Evolutionary conservation across 2,797 vertebrate genomes (phyloP), one percentile per base, ranked within the genome.

Genomic region (Poecilia picta): DNA sequence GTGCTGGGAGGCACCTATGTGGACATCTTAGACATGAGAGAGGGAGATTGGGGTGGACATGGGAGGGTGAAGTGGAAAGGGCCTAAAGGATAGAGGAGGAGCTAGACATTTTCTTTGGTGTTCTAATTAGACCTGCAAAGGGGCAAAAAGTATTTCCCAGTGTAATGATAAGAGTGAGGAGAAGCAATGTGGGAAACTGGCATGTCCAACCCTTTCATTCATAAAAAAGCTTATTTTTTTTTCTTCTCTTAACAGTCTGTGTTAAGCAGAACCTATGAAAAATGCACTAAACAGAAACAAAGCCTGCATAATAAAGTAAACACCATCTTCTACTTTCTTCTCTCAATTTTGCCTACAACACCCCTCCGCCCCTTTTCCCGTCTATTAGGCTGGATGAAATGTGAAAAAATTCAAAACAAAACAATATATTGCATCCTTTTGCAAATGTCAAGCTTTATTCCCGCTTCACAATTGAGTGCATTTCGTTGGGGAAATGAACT

Each of bases 1-100:
- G 93, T 82, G 83, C 82, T 89, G 91, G 90, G 90, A 93, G 91
- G 91, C 81, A 82, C 92, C 88, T 89, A 87, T 82, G 89, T 87
- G 90, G 90, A 90, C 72, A 46, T 89, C 89, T 88, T 55, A 91
- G 91, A 93, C 86, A 88, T 79, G 89, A 88, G 88, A 85, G 78
- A 90, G 83, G 81, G 80, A 91, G 89, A 93, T 92, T 93, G 89
- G 87, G 87, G 89, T 57, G 83, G 93, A 94, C 88, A 70, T 87
- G 83, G 78, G 79, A 85, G 78, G 80, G 79, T 82, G 85, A 85
- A 81, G 84, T 79, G 83, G n/a, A 88, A 87, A 81, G 79, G 49
- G 51, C 79, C 83, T 76, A 75, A 81, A 89, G 78, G 83, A 87
- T 53, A 72, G 78, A 81, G 47, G 66, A 72, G 75, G 85, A 79